Percentiles rank a stretch among this genome's conserved stretches.
Conservation (phyloP, 53 echinoderm and acorn worm species). For the Temnopleurus reevesii region DNA sequence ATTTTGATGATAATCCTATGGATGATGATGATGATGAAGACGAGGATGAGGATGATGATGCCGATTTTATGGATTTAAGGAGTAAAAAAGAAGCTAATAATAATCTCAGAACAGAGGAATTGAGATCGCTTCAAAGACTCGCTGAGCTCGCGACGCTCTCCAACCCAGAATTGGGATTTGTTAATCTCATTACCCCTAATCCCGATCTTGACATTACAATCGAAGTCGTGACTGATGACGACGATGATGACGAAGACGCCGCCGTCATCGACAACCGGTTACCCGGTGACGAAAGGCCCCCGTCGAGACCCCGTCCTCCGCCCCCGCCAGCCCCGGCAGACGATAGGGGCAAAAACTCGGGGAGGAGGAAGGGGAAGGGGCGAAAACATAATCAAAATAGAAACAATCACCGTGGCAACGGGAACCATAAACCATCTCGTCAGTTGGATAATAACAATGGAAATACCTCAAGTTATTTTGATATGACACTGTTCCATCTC, state of each 20-base stretch:
- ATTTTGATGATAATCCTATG: constrained; percentile 43
- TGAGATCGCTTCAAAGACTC: constrained; percentile 21
- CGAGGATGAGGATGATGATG: constrained; percentile 1
- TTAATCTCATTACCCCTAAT: constrained; percentile 87
- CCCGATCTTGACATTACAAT: constrained; percentile 96
- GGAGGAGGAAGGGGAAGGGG: constrained; percentile 34
- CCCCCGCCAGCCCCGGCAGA: neutral
- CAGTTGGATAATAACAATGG: constrained; percentile 15
- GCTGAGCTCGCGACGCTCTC: constrained; percentile 46
- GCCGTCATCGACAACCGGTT: constrained; percentile 11
- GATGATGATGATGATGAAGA: constrained; percentile 35
- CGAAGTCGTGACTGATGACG: constrained; percentile 72
- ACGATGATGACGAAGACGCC: neutral
- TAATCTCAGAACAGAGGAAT: constrained; percentile 22
- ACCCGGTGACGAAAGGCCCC: neutral
- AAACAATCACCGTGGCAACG: constrained; percentile 7
- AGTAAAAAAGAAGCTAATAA: constrained; percentile 39
- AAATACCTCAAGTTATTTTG: constrained; percentile 23
- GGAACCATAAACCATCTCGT: constrained; percentile 11
- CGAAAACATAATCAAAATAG: neutral
- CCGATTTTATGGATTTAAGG: constrained; percentile 2
- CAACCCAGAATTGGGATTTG: constrained; percentile 66
- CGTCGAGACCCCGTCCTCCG: neutral
- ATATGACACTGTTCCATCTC: constrained; percentile 28
- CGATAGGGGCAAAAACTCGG: neutral